A percentile compares a stretch with the other conserved stretches of the same genome.
Evolutionary conservation across 1,140 invertebrate species (phyloP).

Genomic region (Lordiphosa clarofinis): DNA sequence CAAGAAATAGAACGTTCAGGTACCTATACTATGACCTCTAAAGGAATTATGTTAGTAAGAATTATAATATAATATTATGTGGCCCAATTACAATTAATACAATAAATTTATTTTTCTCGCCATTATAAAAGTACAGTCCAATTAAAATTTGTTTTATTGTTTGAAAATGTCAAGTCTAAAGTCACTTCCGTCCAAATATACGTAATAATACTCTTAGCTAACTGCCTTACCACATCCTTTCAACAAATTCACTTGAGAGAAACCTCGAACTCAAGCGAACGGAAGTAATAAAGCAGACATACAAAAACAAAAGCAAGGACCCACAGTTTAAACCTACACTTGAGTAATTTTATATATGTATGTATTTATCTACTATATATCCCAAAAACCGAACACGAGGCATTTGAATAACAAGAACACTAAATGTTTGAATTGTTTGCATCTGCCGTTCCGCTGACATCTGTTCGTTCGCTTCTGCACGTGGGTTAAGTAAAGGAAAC

Average conservation of each 20-base stretch:
- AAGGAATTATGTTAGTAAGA: too few relatives aligned
- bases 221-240: slow-evolving; percentile 25
- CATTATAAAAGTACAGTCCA: neutral
- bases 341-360: too few relatives aligned
- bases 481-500: slow-evolving; percentile 34
- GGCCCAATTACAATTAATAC: neutral
- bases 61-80: too few relatives aligned
- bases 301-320: slow-evolving; percentile 33
- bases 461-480: slow-evolving; percentile 41
- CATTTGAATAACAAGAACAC: slow-evolving; percentile 18
- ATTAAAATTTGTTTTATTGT: neutral
- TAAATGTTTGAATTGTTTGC: slow-evolving; percentile 31
- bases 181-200: slow-evolving; percentile 1
- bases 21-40: neutral
- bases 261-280: slow-evolving; percentile 41
- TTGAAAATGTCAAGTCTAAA: slow-evolving; percentile 7
- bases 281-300: slow-evolving; percentile 41
- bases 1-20: too few relatives aligned
- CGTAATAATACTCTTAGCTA: neutral
- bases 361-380: too few relatives aligned
- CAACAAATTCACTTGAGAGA: slow-evolving; percentile 34
- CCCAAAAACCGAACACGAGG: slow-evolving; percentile 18
- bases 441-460: slow-evolving; percentile 40
- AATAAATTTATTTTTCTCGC: neutral
- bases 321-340: slow-evolving; percentile 19